Conservation (phyloP, 1,140 invertebrate species). For the Helicorthomorpha holstii region DNA sequence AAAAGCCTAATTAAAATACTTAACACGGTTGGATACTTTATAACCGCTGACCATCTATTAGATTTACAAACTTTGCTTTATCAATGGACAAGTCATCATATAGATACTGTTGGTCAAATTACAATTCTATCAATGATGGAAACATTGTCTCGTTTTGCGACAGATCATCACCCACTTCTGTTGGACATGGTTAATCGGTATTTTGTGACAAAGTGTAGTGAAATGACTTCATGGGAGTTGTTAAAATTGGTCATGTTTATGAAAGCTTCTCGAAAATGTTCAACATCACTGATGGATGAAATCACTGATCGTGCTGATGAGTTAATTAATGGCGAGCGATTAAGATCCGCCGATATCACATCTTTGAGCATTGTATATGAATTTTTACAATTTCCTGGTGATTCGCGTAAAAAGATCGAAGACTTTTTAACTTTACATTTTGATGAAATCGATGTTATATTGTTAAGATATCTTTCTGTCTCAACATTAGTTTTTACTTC, state of each 20-base stretch:
- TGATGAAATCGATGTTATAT: not conserved
- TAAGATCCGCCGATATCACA: not conserved
- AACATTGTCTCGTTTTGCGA: not conserved
- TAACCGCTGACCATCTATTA: not conserved
- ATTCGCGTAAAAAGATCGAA: not conserved
- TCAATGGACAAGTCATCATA: too few relatives aligned
- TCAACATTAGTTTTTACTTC: not conserved
- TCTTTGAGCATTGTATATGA: not conserved
- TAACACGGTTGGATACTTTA: not conserved
- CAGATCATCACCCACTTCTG: not conserved
- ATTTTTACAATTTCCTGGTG: not conserved
- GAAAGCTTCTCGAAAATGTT: too few relatives aligned
- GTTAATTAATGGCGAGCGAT: not conserved
- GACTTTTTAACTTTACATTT: not conserved
- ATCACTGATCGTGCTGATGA: not conserved
- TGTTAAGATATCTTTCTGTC: not conserved
- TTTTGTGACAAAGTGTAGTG: too few relatives aligned
- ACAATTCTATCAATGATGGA: not conserved
- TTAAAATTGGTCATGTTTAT: too few relatives aligned
- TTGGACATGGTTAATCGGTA: not conserved
- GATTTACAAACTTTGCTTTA: not conserved
- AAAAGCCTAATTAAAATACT: too few relatives aligned
- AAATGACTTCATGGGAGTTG: too few relatives aligned
- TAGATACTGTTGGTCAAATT: not conserved
- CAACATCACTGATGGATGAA: not conserved